These are phyloP conservation scores for Ceratotherium simum DNA, from an alignment of 2,113 vertebrate genomes.

Conservation along the genomic window DNA sequence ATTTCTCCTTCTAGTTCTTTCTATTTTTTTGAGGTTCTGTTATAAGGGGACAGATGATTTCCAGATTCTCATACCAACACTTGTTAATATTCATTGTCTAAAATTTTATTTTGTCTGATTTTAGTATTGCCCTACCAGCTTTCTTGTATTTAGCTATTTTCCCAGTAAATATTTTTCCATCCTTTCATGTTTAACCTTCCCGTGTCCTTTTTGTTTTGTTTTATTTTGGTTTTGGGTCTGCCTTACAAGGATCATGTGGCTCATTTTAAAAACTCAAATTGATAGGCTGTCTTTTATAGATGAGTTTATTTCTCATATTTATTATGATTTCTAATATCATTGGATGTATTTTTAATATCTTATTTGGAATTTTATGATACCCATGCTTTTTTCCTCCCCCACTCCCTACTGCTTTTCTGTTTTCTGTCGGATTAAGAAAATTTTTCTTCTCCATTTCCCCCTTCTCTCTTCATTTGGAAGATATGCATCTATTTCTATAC, in stretches of 20 bases:
- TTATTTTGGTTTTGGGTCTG: neutral
- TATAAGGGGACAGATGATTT: neutral
- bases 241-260: neutral
- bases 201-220: neutral
- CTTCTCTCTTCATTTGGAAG: neutral
- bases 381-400: neutral
- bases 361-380: neutral
- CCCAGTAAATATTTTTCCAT: neutral
- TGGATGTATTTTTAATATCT: neutral
- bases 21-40: neutral
- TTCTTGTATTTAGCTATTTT: neutral
- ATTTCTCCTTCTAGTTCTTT: neutral
- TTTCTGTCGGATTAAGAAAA: neutral
- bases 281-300: neutral
- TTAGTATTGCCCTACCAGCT: neutral
- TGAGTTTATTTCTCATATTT: neutral
- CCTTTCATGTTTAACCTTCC: neutral
- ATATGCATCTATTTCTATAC: neutral
- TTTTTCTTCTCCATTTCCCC: neutral
- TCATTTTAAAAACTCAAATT: neutral
- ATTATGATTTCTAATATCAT: neutral
- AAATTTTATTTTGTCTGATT: neutral
- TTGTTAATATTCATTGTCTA: neutral
- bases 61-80: neutral
- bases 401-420: neutral